Evolutionary conservation across 1,140 invertebrate genomes (phyloP).

Genomic region (Drosophila auraria): DNA sequence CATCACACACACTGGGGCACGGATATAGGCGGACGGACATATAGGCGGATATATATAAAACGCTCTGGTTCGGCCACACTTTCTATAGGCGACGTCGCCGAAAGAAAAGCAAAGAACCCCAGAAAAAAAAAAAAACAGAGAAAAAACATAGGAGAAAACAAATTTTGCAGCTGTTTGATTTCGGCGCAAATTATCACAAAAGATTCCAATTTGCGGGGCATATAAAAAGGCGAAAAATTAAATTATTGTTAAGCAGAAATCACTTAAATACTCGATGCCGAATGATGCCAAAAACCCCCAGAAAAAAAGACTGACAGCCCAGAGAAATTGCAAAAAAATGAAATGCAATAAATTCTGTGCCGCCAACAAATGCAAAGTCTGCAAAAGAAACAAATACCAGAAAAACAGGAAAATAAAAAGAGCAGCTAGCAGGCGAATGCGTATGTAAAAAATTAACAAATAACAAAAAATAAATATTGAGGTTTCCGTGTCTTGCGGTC

Average conservation of each 20-base stretch:
- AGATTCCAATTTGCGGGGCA: conserved; percentile 37
- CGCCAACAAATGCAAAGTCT: conserved; percentile 43
- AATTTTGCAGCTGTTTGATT: conserved; percentile 81
- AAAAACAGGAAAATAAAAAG: conserved; percentile 23
- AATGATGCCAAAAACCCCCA: conserved; percentile 40
- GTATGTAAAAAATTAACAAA: conserved; percentile 32
- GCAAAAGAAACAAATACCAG: conserved; percentile 11
- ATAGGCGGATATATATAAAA: conserved; percentile 33
- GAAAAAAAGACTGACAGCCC: conserved; percentile 16
- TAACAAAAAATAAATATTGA: conserved; percentile 61
- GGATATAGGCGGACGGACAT: conserved; percentile 35
- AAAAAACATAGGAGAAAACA: conserved; percentile 38
- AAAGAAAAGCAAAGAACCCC: conserved; percentile 24
- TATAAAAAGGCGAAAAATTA: conserved; percentile 31
- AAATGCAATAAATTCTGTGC: conserved; percentile 77
- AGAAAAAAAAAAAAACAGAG: conserved; percentile 2
- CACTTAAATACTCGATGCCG: conserved; percentile 68
- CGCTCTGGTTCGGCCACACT: conserved; percentile 62
- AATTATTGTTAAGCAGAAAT: conserved; percentile 77
- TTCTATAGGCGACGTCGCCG: conserved; percentile 66
- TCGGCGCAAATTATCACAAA: conserved; percentile 79
- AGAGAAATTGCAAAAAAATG: conserved; percentile 55
- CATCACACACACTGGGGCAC: conserved; percentile 35
- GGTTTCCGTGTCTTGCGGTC: conserved; percentile 79
- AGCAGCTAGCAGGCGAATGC: background rate